These are phyloP conservation scores for Rhorus exstirpatorius DNA, from an alignment of 2,888 invertebrate genomes.

Conservation along the genomic window DNA sequence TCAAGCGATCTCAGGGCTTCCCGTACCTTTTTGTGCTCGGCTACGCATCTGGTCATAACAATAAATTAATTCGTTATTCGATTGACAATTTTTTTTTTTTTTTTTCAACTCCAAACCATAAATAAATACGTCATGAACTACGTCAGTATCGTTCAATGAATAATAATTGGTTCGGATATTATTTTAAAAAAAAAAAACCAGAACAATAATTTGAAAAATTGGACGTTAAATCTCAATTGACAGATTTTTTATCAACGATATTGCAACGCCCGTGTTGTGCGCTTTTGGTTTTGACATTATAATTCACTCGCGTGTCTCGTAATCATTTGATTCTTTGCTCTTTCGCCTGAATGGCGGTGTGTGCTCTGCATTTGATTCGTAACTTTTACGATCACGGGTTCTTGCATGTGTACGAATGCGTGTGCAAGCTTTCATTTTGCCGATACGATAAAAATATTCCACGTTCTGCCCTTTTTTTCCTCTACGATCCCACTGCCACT, in stretches of 20 bases:
- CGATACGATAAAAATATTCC: conserved; percentile 2
- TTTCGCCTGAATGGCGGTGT: background rate
- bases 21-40: conserved; percentile 77
- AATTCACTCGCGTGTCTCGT: conserved; percentile 42
- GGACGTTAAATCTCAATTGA: background rate
- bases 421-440: background rate
- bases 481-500: conserved; percentile 61
- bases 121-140: background rate
- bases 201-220: background rate
- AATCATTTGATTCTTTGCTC: conserved; percentile 26
- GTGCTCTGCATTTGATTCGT: conserved; percentile 29
- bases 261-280: background rate
- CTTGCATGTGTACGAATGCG: conserved; percentile 24
- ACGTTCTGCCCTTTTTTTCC: conserved; percentile 8
- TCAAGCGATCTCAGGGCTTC: conserved; percentile 78
- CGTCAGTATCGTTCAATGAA: too few relatives aligned
- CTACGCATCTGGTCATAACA: conserved; percentile 73
- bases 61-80: conserved; percentile 17
- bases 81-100: conserved; percentile 7
- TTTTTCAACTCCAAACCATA: background rate
- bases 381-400: conserved; percentile 23
- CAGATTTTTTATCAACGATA: conserved; percentile 4
- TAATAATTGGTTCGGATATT: background rate
- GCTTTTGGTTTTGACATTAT: background rate
- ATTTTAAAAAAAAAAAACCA: background rate